phyloP scores from a whole-genome alignment of 2,888 invertebrate species.

The Coelinius sp. region DNA sequence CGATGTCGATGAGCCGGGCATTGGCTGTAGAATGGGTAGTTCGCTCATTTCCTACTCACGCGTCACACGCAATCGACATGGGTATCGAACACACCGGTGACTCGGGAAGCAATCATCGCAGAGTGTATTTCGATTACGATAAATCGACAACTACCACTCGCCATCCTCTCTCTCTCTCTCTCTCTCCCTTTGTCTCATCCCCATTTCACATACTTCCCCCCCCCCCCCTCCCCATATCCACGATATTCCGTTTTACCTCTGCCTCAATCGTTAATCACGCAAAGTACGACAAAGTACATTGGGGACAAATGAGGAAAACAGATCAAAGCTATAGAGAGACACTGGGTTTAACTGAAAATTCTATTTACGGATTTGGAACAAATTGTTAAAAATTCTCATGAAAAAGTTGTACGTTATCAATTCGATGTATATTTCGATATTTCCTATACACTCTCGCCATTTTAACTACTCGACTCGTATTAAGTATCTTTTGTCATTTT shows the following conservation, averaged over 20 bases:
- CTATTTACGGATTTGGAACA: background rate
- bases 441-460: background rate
- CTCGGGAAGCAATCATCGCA: slow-evolving; percentile 30
- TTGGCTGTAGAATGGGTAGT: slow-evolving; percentile 25
- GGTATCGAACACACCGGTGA: slow-evolving; percentile 31
- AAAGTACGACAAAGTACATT: slow-evolving; percentile 22
- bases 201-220: background rate
- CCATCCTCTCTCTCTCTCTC: background rate
- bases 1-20: slow-evolving; percentile 28
- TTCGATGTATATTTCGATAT: slow-evolving; percentile 37
- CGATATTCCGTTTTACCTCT: background rate
- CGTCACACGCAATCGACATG: slow-evolving; percentile 31
- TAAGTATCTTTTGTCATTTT: background rate
- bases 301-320: slow-evolving; percentile 11
- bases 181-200: background rate
- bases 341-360: background rate
- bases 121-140: slow-evolving; percentile 32
- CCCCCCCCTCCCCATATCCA: background rate
- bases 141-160: slow-evolving; percentile 26
- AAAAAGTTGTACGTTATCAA: slow-evolving; percentile 30
- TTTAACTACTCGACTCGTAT: background rate
- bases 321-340: background rate
- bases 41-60: slow-evolving; percentile 34
- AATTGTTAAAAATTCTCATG: background rate
- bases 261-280: slow-evolving; percentile 27